These are phyloP conservation scores for Candidula unifasciata DNA, from an alignment of 2,888 invertebrate species.

Conservation along the genomic window DNA sequence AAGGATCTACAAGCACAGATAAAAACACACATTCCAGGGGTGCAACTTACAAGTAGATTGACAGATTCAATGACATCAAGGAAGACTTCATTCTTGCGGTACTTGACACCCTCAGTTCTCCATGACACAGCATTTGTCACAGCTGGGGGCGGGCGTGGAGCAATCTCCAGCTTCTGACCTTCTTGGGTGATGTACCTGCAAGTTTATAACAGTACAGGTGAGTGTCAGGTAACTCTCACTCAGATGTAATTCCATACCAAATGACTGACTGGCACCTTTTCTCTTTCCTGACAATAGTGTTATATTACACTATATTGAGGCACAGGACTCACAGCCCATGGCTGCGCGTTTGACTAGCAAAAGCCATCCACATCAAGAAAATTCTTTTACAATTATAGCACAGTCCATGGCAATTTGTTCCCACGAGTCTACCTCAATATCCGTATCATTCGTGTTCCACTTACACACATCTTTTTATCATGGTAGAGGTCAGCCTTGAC, in stretches of 20 bases:
- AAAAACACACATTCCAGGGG: neutral
- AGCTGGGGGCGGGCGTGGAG: constrained; percentile 96
- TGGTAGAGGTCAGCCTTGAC: no score
- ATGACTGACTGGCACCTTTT: no score
- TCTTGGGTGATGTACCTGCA: constrained; percentile 94
- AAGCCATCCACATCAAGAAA: no score
- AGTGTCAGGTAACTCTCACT: neutral
- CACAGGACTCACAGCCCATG: no score
- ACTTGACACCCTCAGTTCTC: constrained; percentile 98
- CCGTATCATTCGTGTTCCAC: no score
- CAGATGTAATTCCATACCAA: no score
- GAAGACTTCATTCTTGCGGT: constrained; percentile 99
- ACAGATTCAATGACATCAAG: constrained; percentile 99
- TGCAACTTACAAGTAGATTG: constrained; percentile 85
- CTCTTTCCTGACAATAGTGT: neutral
- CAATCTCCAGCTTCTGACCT: constrained; percentile 97
- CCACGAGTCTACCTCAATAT: no score
- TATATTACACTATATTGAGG: no score
- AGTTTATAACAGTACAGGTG: neutral
- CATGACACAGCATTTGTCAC: constrained; percentile 99
- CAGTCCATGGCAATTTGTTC: no score
- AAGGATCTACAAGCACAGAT: neutral
- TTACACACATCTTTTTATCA: no score
- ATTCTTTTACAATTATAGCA: no score
- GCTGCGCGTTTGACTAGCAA: no score